Percentiles rank a stretch among this genome's conserved stretches.
Evolutionary conservation across 1,140 invertebrate species (phyloP).

Genomic region (Zaprionus vittiger): DNA sequence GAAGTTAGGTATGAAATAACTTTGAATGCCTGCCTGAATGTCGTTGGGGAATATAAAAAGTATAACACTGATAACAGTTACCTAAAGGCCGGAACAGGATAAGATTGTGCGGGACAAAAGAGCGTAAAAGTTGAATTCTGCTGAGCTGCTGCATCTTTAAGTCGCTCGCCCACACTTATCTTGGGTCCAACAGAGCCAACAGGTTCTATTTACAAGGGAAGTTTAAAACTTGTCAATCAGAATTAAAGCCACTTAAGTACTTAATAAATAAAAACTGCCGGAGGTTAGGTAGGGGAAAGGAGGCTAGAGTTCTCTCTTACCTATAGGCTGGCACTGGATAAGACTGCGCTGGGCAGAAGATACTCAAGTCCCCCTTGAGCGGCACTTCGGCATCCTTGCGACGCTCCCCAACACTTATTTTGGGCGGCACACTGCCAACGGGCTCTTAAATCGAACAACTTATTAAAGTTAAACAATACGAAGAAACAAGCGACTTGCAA

Average conservation of each 20-base stretch:
- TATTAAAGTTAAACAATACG: conserved; percentile 18
- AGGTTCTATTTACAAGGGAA: conserved; percentile 86
- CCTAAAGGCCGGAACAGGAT: conserved; percentile 88
- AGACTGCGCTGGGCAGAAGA: conserved; percentile 88
- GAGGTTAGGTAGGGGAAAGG: background rate
- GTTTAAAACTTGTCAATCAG: background rate
- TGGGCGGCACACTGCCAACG: conserved; percentile 89
- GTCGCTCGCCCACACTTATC: conserved; percentile 86
- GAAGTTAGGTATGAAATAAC: background rate
- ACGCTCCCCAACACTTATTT: conserved; percentile 87
- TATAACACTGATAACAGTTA: conserved; percentile 77
- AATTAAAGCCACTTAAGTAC: background rate
- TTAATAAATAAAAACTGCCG: conserved; percentile 57
- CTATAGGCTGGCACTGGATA: conserved; percentile 88
- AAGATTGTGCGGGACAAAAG: conserved; percentile 88
- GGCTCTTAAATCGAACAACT: conserved; percentile 86
- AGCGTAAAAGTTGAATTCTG: conserved; percentile 70
- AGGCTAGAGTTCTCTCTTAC: conserved; percentile 84
- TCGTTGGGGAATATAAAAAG: background rate
- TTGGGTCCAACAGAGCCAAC: conserved; percentile 89
- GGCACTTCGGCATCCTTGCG: conserved; percentile 85
- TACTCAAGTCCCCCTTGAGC: conserved; percentile 52
- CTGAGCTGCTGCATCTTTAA: conserved; percentile 86
- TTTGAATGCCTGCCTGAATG: conserved; percentile 63
- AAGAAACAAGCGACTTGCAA: conserved; percentile 1